These are phyloP conservation scores for Pachyramphus minor DNA, from an alignment of 2,113 vertebrate genomes.

Conservation along the genomic window DNA sequence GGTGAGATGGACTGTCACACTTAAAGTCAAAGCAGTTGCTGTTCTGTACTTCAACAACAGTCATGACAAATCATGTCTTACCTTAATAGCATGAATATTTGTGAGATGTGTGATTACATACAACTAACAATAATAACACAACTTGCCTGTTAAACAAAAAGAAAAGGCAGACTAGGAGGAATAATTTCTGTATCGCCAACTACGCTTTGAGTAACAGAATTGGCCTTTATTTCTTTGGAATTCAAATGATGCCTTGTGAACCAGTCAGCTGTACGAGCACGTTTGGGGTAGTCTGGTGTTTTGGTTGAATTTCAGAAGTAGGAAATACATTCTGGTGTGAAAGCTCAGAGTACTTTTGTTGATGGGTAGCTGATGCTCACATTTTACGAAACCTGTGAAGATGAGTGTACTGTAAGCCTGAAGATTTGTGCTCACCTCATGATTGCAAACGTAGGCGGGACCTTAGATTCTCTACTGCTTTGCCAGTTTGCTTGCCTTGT, in stretches of 20 bases:
- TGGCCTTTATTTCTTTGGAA: neutral
- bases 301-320: neutral
- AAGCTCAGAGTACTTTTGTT: neutral
- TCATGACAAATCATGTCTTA: neutral
- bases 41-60: neutral
- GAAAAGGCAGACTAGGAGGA: neutral
- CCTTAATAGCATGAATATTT: neutral
- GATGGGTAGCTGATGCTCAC: neutral
- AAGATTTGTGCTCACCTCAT: neutral
- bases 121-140: neutral
- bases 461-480: neutral
- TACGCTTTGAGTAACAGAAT: neutral
- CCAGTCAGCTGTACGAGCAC: accelerated
- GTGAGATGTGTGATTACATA: neutral
- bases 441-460: neutral
- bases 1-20: neutral
- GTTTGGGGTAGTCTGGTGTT: neutral
- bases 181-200: too few relatives aligned
- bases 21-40: neutral
- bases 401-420: neutral
- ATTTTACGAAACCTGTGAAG: neutral
- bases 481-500: neutral
- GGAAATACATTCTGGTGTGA: neutral
- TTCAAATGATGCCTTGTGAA: neutral
- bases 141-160: neutral